Base-by-base conservation (phyloP, 1,140 invertebrate genomes). In the Dendroctonus valens region DNA sequence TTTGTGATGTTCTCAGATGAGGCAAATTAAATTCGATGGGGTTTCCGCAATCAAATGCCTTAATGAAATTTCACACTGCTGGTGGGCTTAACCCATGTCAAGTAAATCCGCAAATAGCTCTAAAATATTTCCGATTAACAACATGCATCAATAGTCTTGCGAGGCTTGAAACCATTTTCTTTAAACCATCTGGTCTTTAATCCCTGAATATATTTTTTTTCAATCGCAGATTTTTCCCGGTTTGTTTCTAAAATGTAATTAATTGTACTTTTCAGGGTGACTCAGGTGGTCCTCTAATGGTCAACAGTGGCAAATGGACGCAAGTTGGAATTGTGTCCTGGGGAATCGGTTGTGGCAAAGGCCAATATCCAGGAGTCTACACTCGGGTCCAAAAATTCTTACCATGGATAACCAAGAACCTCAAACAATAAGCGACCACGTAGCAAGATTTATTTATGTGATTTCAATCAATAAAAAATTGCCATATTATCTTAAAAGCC, bases 321-420 rank as follows among this genome's bases (percentile, higher is more conserved):
- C 89, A 92, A 81, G 90, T 94, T 2, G 95, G 94, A 41, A 87
- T 97, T 9, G 93, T 96, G 0, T 94, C 92, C 11, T 97, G 92
- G 91, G 96, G 96, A 37, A 93, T 94, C 72, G 93, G 93, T 38
- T 97, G 94, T 76, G 94, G 93, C 6, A 90, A 94, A 81, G 89
- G 89, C 26, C 88, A 92, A 77, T 93, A 91, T 80, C 94, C 94
- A 0, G 94, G 94, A 8, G 93, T 95, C 0, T 95, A 95, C 78
- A 87, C 75, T 4, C 82, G 90, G 74, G 87, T 93, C 12, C 86
- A 89, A 14, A 84, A 85, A 63, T 92, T 91, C 79, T 77, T 91
- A 70, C 84, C 85, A 8, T 94, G 92, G 92, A 92, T 93, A 71
- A 81, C 82, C 55, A 88, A 88, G 74, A 91, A 90, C 74, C 73